These are phyloP conservation scores for Solen grandis DNA, from an alignment of 1,140 invertebrate species.

Conservation along the genomic window DNA sequence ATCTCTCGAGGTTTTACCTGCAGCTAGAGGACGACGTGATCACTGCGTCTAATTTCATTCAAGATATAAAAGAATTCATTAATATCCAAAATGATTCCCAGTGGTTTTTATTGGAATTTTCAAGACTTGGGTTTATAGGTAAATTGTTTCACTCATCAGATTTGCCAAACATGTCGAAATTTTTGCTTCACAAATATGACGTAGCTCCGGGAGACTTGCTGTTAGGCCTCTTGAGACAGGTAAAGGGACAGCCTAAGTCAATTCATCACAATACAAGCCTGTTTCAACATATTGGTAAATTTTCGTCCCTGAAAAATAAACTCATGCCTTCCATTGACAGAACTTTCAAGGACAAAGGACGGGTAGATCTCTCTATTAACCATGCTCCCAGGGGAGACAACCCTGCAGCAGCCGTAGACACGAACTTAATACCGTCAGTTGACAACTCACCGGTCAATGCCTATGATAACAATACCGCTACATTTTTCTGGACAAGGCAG, in stretches of 20 bases:
- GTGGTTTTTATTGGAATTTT: slow-evolving; percentile 78
- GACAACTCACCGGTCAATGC: slow-evolving; percentile 50
- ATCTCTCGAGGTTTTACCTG: slow-evolving; percentile 75
- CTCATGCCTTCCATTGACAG: slow-evolving; percentile 60
- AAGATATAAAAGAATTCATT: slow-evolving; percentile 73
- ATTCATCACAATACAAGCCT: slow-evolving; percentile 65
- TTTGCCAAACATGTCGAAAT: slow-evolving; percentile 67
- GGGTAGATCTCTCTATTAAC: slow-evolving; percentile 8
- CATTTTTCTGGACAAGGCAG: slow-evolving; percentile 60
- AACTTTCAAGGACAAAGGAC: slow-evolving; percentile 51
- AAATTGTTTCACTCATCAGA: slow-evolving; percentile 76
- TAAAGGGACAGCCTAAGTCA: slow-evolving; percentile 57
- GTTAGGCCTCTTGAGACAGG: slow-evolving; percentile 66
- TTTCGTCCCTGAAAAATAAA: slow-evolving; percentile 73
- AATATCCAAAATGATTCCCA: slow-evolving; percentile 16
- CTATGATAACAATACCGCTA: slow-evolving; percentile 47
- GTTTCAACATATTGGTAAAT: slow-evolving; percentile 79
- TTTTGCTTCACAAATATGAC: slow-evolving; percentile 74
- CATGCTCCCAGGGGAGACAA: slow-evolving; percentile 55
- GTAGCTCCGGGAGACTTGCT: slow-evolving; percentile 78
- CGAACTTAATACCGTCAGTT: slow-evolving; percentile 42
- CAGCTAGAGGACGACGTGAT: slow-evolving; percentile 80
- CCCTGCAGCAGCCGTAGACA: slow-evolving; percentile 57
- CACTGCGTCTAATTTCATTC: slow-evolving; percentile 70
- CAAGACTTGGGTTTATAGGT: slow-evolving; percentile 78